phyloP scores from a whole-genome alignment of 2,797 vertebrate genomes.

The Falco peregrinus region DNA sequence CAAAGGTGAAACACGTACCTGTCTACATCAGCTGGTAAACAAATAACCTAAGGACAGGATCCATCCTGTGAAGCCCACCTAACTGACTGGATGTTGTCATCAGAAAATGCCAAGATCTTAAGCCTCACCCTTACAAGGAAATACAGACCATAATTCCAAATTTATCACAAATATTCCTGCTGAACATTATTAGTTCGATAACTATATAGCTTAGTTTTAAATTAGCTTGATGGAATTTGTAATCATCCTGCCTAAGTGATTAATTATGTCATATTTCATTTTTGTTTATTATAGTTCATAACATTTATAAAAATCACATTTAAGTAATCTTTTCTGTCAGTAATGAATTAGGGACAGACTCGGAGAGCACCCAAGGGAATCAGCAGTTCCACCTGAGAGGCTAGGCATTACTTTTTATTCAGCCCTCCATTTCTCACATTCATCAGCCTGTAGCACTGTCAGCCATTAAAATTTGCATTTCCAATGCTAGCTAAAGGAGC shows the following conservation, averaged over 20 bases:
- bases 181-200: background rate
- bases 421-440: background rate
- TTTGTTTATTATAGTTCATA: slow-evolving; percentile 22
- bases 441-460: background rate
- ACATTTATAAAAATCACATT: background rate
- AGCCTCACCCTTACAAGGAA: background rate
- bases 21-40: background rate
- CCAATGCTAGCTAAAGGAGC: background rate
- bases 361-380: background rate
- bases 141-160: background rate
- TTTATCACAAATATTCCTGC: background rate
- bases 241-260: slow-evolving; percentile 29
- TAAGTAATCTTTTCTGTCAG: slow-evolving; percentile 24
- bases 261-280: slow-evolving; percentile 33
- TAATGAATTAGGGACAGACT: slow-evolving; percentile 9
- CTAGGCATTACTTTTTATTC: background rate
- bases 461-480: slow-evolving; percentile 15
- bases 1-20: background rate
- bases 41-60: background rate
- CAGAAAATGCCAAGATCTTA: background rate
- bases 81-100: background rate
- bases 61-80: background rate
- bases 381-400: slow-evolving; percentile 9
- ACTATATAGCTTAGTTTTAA: background rate
- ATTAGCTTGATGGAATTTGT: slow-evolving; percentile 38